Conservation (phyloP, 2,888 invertebrate genomes). For the Helleia helle region DNA sequence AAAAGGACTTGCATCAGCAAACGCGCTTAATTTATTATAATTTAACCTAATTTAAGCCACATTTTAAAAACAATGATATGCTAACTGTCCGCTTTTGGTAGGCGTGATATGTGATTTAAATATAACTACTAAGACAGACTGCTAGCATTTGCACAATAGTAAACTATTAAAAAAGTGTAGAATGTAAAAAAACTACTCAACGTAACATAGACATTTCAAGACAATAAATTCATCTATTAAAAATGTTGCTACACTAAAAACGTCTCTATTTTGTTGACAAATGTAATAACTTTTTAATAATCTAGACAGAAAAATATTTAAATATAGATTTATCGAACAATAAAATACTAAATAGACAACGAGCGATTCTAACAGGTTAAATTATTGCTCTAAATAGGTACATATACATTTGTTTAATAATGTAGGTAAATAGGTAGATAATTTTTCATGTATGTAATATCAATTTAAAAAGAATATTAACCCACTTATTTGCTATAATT, state of each 20-base stretch:
- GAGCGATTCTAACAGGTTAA: conserved; percentile 45
- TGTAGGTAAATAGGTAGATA: conserved; percentile 1
- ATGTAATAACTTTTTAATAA: background rate
- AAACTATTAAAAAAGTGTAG: conserved; percentile 6
- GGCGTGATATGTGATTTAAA: conserved; percentile 57
- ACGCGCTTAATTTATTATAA: conserved; percentile 2
- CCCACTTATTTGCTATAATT: conserved; percentile 31
- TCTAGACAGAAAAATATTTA: conserved; percentile 41
- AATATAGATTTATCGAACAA: conserved; percentile 9
- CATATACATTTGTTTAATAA: conserved; percentile 51
- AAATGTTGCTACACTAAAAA: background rate
- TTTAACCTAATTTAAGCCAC: conserved; percentile 19
- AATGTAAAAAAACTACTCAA: conserved; percentile 15
- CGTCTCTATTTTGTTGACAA: background rate
- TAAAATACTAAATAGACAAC: conserved; percentile 64
- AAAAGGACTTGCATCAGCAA: no score
- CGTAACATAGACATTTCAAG: conserved; percentile 15
- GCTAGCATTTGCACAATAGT: conserved; percentile 1
- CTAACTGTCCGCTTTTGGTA: conserved; percentile 39
- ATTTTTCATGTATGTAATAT: conserved; percentile 10
- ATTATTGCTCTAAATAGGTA: conserved; percentile 61
- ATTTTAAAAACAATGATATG: conserved; percentile 53
- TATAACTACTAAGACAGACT: conserved; percentile 15
- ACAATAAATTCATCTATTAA: conserved; percentile 10
- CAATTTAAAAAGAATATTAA: conserved; percentile 27